phyloP scores from a whole-genome alignment of 2,797 vertebrate species.

The Synaphobranchus kaupii region DNA sequence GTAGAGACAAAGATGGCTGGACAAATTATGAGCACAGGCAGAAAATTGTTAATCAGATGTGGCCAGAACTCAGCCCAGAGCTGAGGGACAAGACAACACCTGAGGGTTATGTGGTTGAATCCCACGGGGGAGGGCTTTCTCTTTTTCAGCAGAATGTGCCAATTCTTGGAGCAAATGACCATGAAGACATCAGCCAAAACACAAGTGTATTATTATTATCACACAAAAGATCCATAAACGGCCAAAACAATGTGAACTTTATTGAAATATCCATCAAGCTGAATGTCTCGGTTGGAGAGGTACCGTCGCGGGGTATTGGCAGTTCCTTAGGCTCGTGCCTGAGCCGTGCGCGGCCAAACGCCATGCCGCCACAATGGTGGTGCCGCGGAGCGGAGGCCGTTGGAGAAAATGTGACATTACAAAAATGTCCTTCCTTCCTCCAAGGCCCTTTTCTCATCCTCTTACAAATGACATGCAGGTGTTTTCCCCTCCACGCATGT shows the following conservation, averaged over 20 bases:
- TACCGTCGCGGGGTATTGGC: neutral
- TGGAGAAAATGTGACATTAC: slow-evolving; percentile 14
- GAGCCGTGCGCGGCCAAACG: neutral
- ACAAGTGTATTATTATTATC: neutral
- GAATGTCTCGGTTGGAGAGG: neutral
- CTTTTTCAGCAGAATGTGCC: neutral
- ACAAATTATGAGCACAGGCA: neutral
- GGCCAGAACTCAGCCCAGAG: neutral
- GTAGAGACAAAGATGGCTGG: neutral
- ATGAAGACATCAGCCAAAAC: neutral
- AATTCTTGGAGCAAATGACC: neutral
- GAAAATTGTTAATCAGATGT: neutral
- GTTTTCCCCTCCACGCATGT: slow-evolving; percentile 30
- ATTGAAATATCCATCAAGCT: neutral
- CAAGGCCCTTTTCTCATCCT: neutral
- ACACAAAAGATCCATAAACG: neutral
- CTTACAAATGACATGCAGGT: slow-evolving; percentile 24
- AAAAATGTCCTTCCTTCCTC: neutral
- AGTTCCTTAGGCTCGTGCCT: neutral
- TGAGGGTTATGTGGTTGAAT: neutral
- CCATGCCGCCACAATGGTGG: neutral
- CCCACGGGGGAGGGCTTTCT: neutral
- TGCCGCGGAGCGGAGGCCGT: neutral
- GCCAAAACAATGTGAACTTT: neutral
- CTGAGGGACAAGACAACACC: neutral